phyloP scores from a whole-genome alignment of 1,140 invertebrate genomes.

The Drosophila pseudoananassae region DNA sequence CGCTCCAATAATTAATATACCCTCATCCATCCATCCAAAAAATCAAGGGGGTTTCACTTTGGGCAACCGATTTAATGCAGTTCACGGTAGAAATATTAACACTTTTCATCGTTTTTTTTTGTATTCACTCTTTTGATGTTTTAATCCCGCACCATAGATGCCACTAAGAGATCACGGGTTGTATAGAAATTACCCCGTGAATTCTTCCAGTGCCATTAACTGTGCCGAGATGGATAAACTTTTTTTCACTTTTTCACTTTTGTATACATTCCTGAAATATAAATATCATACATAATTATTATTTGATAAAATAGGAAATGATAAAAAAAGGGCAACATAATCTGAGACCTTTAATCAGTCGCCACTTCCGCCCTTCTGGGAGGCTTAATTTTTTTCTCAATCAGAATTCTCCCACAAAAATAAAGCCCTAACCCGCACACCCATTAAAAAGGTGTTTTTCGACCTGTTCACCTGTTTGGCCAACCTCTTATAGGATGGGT shows the following conservation, averaged over 20 bases:
- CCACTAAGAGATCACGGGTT: slow-evolving; percentile 85
- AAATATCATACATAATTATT: neutral
- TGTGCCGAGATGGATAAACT: slow-evolving; percentile 77
- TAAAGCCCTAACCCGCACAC: neutral
- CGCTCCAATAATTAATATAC: slow-evolving; percentile 58
- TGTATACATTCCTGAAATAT: neutral
- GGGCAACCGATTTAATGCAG: slow-evolving; percentile 61
- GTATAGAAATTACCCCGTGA: slow-evolving; percentile 84
- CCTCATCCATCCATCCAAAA: slow-evolving; percentile 6
- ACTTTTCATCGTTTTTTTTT: slow-evolving; percentile 12
- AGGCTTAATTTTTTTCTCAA: neutral
- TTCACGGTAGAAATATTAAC: slow-evolving; percentile 37
- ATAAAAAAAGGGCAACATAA: neutral
- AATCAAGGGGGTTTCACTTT: slow-evolving; percentile 6
- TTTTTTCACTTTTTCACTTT: slow-evolving; percentile 3
- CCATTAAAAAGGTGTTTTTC: neutral
- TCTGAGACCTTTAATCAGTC: slow-evolving; percentile 13
- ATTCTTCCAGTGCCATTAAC: slow-evolving; percentile 85
- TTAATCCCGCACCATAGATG: slow-evolving; percentile 84
- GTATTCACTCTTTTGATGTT: slow-evolving; percentile 28
- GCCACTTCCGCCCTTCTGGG: slow-evolving; percentile 30
- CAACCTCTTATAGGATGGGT: slow-evolving; percentile 53
- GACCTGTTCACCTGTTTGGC: slow-evolving; percentile 41
- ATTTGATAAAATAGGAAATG: neutral
- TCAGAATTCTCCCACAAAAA: slow-evolving; percentile 18